Evolutionary conservation across 2,888 invertebrate genomes (phyloP), one percentile per base, ranked within the genome.

Genomic region (Drosophila maculinotata): DNA sequence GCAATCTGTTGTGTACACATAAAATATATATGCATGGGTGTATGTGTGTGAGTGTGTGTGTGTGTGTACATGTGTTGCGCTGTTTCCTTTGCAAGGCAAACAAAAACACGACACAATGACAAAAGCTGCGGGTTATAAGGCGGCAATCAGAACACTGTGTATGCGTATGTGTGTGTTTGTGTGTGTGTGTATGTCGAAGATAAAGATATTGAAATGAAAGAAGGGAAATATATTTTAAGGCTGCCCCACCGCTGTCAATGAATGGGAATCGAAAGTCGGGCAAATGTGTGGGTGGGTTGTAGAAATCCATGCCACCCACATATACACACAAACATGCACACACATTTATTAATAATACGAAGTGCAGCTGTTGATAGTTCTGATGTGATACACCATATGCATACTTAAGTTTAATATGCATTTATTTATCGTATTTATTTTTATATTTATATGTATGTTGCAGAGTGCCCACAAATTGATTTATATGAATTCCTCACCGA

Each of bases 401-500:
- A 76, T 72, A 72, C 68, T 78, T 67, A 74, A 74, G 54, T 69
- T 77, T 53, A 75, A 75, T 75, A 42, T 59, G 62, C 68, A 71
- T 75, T 73, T 73, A 69, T 78, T 64, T 63, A 73, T 44, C 56
- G 54, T 62, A 70, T 76, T 87, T 87, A 69, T 73, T 70, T 74
- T 69, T 72, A 67, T 60, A 68, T 64, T 67, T 69, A 48, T 49
- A 44, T 66, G 57, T 64, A 58, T 72, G 62, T 59, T 79, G 79
- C 83, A 91, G 91, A 92, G 82, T 89, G 88, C 71, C 89, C 90
- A 79, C 91, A 90, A 78, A 91, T 92, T 70, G 95, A 95, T 73
- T 93, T 96, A 72, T 96, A 96, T 90, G 98, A 97, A 91, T 98
- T 98, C 92, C 94, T 99, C 75, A 95, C 96, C 90, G 98, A 98